Conservation (phyloP, 2,113 vertebrate genomes). For the Paralichthys olivaceus region DNA sequence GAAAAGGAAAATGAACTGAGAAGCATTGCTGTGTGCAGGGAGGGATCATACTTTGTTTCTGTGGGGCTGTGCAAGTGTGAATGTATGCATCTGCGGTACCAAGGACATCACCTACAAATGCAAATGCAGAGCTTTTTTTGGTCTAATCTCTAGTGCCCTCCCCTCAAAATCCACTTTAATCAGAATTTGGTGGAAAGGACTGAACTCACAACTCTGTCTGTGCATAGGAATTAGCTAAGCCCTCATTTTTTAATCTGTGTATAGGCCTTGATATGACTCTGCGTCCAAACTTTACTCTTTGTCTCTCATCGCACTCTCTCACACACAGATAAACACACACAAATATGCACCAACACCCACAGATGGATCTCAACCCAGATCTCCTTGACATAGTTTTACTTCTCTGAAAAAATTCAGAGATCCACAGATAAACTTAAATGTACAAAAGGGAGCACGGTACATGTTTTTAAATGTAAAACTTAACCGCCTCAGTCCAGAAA, state of each 20-base stretch:
- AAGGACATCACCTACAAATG: conserved; percentile 54
- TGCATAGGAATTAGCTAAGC: conserved; percentile 30
- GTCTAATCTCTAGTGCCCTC: conserved; percentile 41
- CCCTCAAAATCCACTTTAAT: conserved; percentile 45
- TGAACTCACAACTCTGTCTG: conserved; percentile 20
- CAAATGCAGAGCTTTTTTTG: conserved; percentile 17
- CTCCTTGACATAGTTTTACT: conserved; percentile 50
- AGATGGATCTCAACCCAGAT: conserved; percentile 37
- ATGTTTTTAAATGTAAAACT: conserved; percentile 53
- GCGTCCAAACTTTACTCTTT: conserved; percentile 24
- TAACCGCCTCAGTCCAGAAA: conserved; percentile 37
- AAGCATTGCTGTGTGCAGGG: not conserved
- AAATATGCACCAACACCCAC: not conserved
- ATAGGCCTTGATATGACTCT: conserved; percentile 23
- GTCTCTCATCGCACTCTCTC: not conserved
- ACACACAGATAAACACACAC: not conserved
- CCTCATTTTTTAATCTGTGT: conserved; percentile 32
- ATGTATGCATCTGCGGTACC: conserved; percentile 22
- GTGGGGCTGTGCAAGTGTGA: conserved; percentile 3
- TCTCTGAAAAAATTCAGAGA: conserved; percentile 35
- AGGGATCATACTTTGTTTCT: not conserved
- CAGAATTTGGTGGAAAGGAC: conserved; percentile 24
- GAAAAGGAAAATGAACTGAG: conserved; percentile 31
- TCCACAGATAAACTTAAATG: conserved; percentile 52
- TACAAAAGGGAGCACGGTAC: conserved; percentile 25